Evolutionary conservation across 1,140 invertebrate species (phyloP), one percentile per base, ranked within the genome.

Genomic region (Drosophila busckii): DNA sequence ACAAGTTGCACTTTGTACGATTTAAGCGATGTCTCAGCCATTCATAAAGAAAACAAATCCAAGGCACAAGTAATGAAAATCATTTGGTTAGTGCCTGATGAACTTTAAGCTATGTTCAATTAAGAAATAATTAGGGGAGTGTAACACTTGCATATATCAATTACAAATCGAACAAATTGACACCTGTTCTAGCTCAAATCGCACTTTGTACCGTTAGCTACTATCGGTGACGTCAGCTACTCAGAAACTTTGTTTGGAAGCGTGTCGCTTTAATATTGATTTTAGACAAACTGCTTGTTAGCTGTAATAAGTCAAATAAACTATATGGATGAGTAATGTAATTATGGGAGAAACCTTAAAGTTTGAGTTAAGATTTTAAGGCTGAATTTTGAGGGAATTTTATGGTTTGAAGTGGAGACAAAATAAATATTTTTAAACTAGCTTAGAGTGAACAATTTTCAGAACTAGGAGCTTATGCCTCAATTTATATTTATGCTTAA

Each of bases 71-170:
- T 10, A 28, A 49, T 35, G 13, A 49, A 25, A 17, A 2, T 15
- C 12, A 26, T 10, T 50, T 7, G 45, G 2, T 34, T 23, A 53
- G 52, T 32, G 32, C 37, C 13, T 37, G 26, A 34, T 60, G 49
- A 31, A 60, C 49, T 60, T 60, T 54, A 7, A 48, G 34, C 25
- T 38, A 34, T 29, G 38, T 15, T 37, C 23, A 22, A 52, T 59
- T 12, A 44, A 59, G 13, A 4, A 5, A 42, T 44, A 52, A 37
- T 53, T 22, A 53, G 29, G n/a, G n/a, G n/a, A n/a, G n/a, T n/a
- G n/a, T n/a, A n/a, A n/a, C n/a, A n/a, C n/a, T n/a, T n/a, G n/a
- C n/a, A n/a, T n/a, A n/a, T n/a, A n/a, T n/a, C n/a, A n/a, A n/a
- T n/a, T n/a, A n/a, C n/a, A n/a, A n/a, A n/a, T n/a, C n/a, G n/a